Evolutionary conservation across 1,140 invertebrate genomes (phyloP), one percentile per base, ranked within the genome.

Genomic region (Eulimnadia texana): DNA sequence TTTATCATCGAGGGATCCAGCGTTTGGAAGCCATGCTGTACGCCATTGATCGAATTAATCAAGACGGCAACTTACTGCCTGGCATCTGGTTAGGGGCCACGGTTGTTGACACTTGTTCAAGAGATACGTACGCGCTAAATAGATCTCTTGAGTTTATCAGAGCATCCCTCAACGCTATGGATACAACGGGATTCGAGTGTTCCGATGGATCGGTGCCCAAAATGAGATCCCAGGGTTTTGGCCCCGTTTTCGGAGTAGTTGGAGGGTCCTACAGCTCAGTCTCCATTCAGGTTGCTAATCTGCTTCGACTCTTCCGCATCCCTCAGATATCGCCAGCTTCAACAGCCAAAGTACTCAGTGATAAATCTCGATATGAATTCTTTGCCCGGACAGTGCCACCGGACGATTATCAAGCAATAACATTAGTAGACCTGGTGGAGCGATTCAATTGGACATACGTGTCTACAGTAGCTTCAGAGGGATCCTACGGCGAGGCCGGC

Each of bases 201-300:
- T 66, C 70, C 0, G 82, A 84, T 66, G 73, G 76, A 19, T 79
- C 77, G 0, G 33, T 42, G 33, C 33, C 33, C 33, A 42, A 42
- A 42, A 42, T 42, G 6, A 42, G 33, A 42, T 82, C 80, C 64
- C 78, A 78, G 13, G 73, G 72, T 24, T 76, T 77, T 1, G 79
- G 80, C 0, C 79, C 81, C 0, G 79, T 83, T 1, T 79, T 81
- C 58, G 82, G 81, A 0, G 82, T 84, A 1, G 79, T 84, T 29
- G 82, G 82, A 0, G 82, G 82, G 0, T 83, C 82, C 0, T 84
- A 84, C 67, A 83, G 83, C 65, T 84, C 82, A 0, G 85, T 87
- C 11, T 85, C 84, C 0, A 74, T 87, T 0, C 84, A 88, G 71
- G 64, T 83, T 22, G 81, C 81, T 3, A 83, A 82, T 69, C 72